Evolutionary conservation across 1,140 invertebrate species (phyloP), one percentile per base, ranked within the genome.

Genomic region (Lineus longissimus): DNA sequence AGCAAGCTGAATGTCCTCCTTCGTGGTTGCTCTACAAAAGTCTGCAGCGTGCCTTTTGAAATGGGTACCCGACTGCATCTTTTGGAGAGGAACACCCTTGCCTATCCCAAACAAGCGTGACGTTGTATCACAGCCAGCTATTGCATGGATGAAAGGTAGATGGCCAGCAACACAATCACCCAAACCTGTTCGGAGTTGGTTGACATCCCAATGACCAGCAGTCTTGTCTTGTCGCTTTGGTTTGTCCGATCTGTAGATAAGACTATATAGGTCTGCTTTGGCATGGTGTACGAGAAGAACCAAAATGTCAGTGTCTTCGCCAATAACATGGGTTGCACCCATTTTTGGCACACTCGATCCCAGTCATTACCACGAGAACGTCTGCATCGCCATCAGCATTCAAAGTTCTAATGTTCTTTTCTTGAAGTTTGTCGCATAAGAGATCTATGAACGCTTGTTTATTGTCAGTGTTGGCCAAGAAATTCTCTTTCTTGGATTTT

Each of bases 101-200:
- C 55, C 55, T 6, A 57, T 57, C 7, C 55, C 30, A 31, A 11
- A 25, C n/a, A 19, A 31, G 15, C 55, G 17, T 11, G 55, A 57
- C 6, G 30, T 57, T 7, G 55, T 57, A 27, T 57, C 55, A 57
- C 55, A 57, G 6, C 55, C 55, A 57, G 23, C 6, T 6, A 57
- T 11, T 29, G 55, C 23, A 57, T 57, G 55, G 13, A 57, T 25
- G n/a, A 57, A 29, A 6, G 30, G 30, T 4, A 57, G 30, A 11
- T 11, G 55, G 23, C 11, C 11, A 15, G 15, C 15, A 17, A 13
- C 11, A 11, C 11, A 13, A 11, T 57, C 19, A 31, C 55, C 7
- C n/a, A 31, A 4, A 9, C 11, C 6, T 57, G 7, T 57, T 25
- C 55, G 6, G 15, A 36, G 33, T 36, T 36, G 4, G 6, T 15